Base-by-base conservation (phyloP, 2,797 vertebrate genomes). In the Phylloscopus collybita region DNA sequence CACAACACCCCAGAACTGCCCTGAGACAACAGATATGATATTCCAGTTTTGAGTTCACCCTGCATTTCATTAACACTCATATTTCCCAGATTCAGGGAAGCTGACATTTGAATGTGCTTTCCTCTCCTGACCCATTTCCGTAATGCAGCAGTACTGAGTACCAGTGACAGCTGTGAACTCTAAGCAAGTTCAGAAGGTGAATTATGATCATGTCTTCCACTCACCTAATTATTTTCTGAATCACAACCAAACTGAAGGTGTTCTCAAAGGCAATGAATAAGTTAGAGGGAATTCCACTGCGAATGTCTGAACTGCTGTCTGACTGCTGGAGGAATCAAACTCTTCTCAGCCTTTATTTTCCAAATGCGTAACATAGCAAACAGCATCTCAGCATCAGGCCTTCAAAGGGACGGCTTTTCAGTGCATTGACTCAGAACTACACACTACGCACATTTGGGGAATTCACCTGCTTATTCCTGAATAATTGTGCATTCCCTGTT, bases 191-290 rank as follows among this genome's bases (percentile, higher is more conserved):
- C 90, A 95, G 49, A 69, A 93, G 74, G 80, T 94, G 62, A 95
- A 93, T 70, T 95, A 90, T 67, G 56, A 62, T 80, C 82, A 11
- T 50, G 56, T 74, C 64, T 90, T 93, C 90, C 0, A 0, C 78
- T 93, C 89, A 51, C 60, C 65, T 92, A 88, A 89, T 88, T 96
- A 78, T 93, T 94, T 94, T 89, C 90, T 95, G 88, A 92, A 92
- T 88, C 80, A 86, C 53, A 82, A 34, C 72, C 2, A 8, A 72
- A 67, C 47, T n/a, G 65, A 88, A 88, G 80, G 67, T 80, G 47
- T 88, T 92, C 53, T 88, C 67, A 79, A 72, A 93, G 88, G 45
- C 83, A 90, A 6, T 60, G 38, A 82, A 10, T 92, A 83, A 75
- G 59, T 88, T 78, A 86, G 44, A 90, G 49, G 74, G 53, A 90